These are phyloP conservation scores for Yponomeuta plumbellus DNA, from an alignment of 2,888 invertebrate species.

Conservation along the genomic window DNA sequence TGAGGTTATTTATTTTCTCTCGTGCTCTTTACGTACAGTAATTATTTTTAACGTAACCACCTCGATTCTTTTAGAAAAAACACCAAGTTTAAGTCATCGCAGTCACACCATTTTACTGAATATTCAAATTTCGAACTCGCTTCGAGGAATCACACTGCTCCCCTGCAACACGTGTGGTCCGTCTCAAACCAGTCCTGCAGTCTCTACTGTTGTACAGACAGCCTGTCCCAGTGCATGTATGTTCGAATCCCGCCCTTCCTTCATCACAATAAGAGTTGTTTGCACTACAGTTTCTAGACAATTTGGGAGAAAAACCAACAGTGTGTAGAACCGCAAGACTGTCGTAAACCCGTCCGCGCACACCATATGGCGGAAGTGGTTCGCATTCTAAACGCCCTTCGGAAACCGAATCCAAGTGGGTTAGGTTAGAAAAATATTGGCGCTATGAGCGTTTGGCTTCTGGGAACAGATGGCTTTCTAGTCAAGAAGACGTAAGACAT, in stretches of 20 bases:
- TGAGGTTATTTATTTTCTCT: too few species aligned
- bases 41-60: too few species aligned
- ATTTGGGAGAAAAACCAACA: conserved; percentile 44
- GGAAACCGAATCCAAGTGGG: conserved; percentile 2
- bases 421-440: conserved; percentile 2
- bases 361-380: conserved; percentile 60
- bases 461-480: not conserved
- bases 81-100: too few species aligned
- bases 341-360: conserved; percentile 36
- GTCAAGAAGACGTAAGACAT: not conserved
- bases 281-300: not conserved
- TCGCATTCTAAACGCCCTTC: conserved; percentile 9
- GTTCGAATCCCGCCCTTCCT: not conserved
- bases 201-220: not conserved
- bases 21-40: too few species aligned
- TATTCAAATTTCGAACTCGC: not conserved
- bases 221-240: not conserved
- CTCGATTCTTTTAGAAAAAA: too few species aligned
- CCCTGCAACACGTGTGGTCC: conserved; percentile 21
- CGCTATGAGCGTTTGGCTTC: not conserved
- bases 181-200: conserved; percentile 2
- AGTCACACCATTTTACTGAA: not conserved
- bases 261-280: not conserved
- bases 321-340: conserved; percentile 42
- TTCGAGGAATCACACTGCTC: not conserved